These are phyloP conservation scores for Peucedramus taeniatus DNA, from an alignment of 2,113 vertebrate genomes.

Conservation along the genomic window DNA sequence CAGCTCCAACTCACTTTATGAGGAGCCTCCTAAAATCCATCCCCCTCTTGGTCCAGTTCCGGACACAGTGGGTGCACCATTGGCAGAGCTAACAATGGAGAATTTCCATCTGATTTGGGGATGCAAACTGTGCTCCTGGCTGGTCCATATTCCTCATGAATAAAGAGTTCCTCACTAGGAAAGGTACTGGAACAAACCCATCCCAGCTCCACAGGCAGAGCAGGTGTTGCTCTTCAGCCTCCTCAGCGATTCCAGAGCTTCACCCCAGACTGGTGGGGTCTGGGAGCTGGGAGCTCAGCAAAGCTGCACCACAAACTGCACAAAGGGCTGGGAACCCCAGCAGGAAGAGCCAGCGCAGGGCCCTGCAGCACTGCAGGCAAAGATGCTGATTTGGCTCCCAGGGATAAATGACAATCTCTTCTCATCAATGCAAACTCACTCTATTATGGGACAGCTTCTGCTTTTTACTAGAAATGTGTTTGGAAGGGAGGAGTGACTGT, in stretches of 20 bases:
- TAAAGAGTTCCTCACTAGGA: neutral
- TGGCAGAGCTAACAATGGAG: neutral
- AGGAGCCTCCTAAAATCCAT: neutral
- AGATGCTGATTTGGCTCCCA: neutral
- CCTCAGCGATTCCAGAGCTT: neutral
- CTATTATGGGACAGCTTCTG: neutral
- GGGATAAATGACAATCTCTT: neutral
- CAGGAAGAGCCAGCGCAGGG: neutral
- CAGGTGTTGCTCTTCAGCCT: neutral
- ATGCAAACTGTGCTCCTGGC: neutral
- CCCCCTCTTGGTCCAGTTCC: neutral
- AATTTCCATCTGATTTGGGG: neutral
- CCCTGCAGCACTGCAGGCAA: neutral
- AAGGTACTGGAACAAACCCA: neutral
- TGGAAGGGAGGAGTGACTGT: neutral
- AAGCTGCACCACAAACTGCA: neutral
- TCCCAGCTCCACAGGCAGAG: neutral
- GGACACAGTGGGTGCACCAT: rapidly evolving
- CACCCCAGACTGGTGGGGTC: rapidly evolving
- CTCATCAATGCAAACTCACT: neutral
- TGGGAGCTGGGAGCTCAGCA: neutral
- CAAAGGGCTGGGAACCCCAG: neutral
- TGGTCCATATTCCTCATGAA: neutral
- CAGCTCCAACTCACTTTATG: neutral
- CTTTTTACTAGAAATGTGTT: neutral